Percentiles rank a stretch among this genome's conserved stretches.
These are phyloP conservation scores for Rotaria macrura DNA, from an alignment of 2,888 invertebrate species.

Conservation along the genomic window DNA sequence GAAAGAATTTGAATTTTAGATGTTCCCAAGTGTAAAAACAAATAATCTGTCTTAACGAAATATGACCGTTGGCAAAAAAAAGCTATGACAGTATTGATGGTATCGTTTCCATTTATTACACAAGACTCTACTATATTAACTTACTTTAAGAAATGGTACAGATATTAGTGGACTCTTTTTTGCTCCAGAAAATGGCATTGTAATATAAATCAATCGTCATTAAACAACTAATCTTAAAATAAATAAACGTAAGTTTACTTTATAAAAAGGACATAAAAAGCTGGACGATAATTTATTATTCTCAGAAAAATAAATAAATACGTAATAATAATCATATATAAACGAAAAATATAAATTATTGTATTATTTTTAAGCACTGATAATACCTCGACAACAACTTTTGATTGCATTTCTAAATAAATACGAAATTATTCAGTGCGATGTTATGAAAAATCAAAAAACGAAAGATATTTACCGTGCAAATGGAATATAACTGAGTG, in stretches of 20 bases:
- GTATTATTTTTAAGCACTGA: not conserved
- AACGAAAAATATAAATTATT: too few relatives aligned
- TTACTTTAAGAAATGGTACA: not conserved
- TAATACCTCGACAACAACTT: not conserved
- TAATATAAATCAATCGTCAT: not conserved
- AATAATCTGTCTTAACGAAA: too few relatives aligned
- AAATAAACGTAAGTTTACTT: not conserved
- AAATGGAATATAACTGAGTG: slow-evolving; percentile 5
- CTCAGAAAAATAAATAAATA: not conserved
- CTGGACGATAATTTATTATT: not conserved
- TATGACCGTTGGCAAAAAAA: too few relatives aligned
- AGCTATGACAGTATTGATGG: too few relatives aligned
- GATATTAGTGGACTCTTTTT: not conserved
- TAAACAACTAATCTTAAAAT: not conserved
- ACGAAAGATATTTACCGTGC: not conserved
- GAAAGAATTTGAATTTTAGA: too few relatives aligned
- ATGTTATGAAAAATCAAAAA: too few relatives aligned
- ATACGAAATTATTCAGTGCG: not conserved
- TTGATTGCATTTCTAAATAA: slow-evolving; percentile 6
- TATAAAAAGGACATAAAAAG: not conserved
- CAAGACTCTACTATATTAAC: too few relatives aligned
- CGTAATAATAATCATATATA: too few relatives aligned
- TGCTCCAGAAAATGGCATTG: not conserved
- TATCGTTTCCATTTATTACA: too few relatives aligned
- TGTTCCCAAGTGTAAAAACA: too few relatives aligned